Evolutionary conservation across 2,888 invertebrate species (phyloP), one percentile per base, ranked within the genome.

Genomic region (Lycia hirtaria): DNA sequence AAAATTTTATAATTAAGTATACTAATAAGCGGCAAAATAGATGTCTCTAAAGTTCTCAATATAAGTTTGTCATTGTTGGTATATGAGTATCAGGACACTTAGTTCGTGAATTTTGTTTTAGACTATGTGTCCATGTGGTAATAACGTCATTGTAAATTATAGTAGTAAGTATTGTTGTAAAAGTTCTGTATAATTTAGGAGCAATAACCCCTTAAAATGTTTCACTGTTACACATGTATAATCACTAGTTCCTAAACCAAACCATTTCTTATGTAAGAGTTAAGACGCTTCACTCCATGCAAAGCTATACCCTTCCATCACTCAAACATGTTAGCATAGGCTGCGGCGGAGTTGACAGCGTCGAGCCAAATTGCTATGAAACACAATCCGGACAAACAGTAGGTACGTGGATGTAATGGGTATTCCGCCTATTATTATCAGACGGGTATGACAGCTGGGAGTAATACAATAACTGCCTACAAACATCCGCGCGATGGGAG

Each of bases 341-440:
- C 66, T 44, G 52, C 51, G 44, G 24, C 28, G 56, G 47, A 53
- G 56, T 62, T 71, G 69, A 67, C 69, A 71, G 67, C 60, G 58
- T 56, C 28, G 54, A 51, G 67, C 62, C 61, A 71, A 72, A 74
- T 73, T 71, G 70, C 65, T 69, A 65, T 71, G 76, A 70, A 75
- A 76, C 56, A 67, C 66, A 71, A 76, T 71, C 74, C 64, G 60
- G 53, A 49, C 64, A 67, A 72, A 71, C 52, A 65, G 56, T 53
- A 59, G 38, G 47, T 47, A 47, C 28, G 40, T 52, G 37, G 44
- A 63, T 61, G 61, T 72, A 69, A 73, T 71, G 63, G 64, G 56
- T 65, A 62, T 69, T 62, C 63, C 48, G 63, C 48, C 59, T 65
- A 58, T 67, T 65, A 67, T 67, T 68, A 71, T 63, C 45, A 55